phyloP scores from a whole-genome alignment of 1,140 invertebrate genomes.

The Neotoxoptera formosana region DNA sequence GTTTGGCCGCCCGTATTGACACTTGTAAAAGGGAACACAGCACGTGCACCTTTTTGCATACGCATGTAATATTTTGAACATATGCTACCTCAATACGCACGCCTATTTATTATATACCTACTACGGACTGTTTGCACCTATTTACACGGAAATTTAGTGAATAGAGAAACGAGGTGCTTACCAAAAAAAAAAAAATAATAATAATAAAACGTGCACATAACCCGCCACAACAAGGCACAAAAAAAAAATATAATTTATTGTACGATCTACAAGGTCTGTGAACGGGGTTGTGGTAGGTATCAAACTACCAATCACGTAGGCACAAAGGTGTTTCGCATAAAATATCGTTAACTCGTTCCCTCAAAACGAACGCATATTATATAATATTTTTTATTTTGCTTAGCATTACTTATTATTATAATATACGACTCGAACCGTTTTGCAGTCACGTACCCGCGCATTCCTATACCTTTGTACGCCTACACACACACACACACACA shows the following conservation, averaged over 20 bases:
- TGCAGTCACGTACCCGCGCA: background rate
- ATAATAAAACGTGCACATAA: background rate
- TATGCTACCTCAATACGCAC: background rate
- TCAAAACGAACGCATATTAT: background rate
- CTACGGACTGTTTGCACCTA: background rate
- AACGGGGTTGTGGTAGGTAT: background rate
- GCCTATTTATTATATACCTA: background rate
- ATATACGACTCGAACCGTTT: background rate
- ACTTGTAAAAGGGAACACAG: background rate
- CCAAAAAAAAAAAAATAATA: background rate
- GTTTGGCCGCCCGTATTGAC: background rate
- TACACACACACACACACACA: too few relatives aligned
- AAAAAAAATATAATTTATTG: background rate
- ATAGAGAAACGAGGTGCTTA: background rate
- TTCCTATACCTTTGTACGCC: background rate
- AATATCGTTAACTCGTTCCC: background rate
- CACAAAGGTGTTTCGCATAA: slow-evolving; percentile 4
- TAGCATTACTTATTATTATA: background rate
- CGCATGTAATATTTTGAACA: background rate
- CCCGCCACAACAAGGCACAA: background rate
- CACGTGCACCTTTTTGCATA: background rate
- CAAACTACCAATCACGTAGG: slow-evolving; percentile 6
- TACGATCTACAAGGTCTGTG: background rate
- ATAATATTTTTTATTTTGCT: background rate
- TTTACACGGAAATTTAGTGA: background rate